phyloP scores from a whole-genome alignment of 1,140 invertebrate genomes.

The Drosophila subpulchrella region DNA sequence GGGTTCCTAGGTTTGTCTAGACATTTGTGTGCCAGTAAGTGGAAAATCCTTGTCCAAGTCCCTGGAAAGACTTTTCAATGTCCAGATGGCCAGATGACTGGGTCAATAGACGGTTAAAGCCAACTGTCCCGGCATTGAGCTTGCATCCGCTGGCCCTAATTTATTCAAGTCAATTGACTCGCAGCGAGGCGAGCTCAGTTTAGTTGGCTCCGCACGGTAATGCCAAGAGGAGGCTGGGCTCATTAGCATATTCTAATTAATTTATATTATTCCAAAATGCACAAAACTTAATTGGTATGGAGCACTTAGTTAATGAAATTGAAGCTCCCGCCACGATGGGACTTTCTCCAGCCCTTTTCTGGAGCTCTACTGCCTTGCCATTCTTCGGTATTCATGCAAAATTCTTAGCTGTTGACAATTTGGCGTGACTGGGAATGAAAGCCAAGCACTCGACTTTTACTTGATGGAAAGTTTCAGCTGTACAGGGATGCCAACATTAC shows the following conservation, averaged over 20 bases:
- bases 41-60: conserved; percentile 31
- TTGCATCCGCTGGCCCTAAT: conserved; percentile 67
- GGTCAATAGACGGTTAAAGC: conserved; percentile 45
- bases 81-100: not conserved
- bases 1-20: not conserved
- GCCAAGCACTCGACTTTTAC: conserved; percentile 8
- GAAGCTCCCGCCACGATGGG: conserved; percentile 42
- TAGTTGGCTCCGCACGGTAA: conserved; percentile 22
- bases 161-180: conserved; percentile 80
- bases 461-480: conserved; percentile 65
- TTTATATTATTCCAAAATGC: conserved; percentile 83
- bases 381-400: conserved; percentile 20
- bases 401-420: conserved; percentile 44
- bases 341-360: conserved; percentile 1
- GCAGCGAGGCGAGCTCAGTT: conserved; percentile 9
- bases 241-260: conserved; percentile 83
- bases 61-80: conserved; percentile 12
- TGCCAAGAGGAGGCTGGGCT: conserved; percentile 27
- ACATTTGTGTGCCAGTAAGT: conserved; percentile 9
- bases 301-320: conserved; percentile 82
- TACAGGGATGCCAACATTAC: conserved; percentile 51
- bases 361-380: not conserved
- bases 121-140: conserved; percentile 41
- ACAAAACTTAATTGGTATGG: conserved; percentile 78
- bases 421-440: conserved; percentile 23